Evolutionary conservation across 2,797 vertebrate genomes (phyloP).

Genomic region (Gadopsis marmoratus): DNA sequence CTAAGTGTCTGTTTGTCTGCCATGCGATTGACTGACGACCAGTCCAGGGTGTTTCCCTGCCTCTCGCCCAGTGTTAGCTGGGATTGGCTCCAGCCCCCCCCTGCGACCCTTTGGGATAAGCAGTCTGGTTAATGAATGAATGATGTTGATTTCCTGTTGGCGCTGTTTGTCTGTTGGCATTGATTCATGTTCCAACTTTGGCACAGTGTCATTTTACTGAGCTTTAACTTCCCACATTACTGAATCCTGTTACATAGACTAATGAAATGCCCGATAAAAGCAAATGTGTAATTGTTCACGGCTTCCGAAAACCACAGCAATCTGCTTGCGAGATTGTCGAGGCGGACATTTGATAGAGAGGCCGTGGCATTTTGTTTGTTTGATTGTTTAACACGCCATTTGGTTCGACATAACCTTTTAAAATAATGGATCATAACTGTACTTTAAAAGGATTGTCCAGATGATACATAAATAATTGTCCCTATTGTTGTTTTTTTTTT

Average conservation of each 20-base stretch:
- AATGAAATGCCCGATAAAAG: conserved; percentile 2
- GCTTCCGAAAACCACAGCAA: not conserved
- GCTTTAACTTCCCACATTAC: not conserved
- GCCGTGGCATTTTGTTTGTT: too few relatives aligned
- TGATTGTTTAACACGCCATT: too few relatives aligned
- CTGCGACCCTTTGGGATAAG: too few relatives aligned
- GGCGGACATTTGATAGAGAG: too few relatives aligned
- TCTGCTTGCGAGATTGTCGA: not conserved
- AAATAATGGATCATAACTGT: not conserved
- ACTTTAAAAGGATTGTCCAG: not conserved
- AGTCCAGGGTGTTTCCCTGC: too few relatives aligned
- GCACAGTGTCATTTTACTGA: not conserved
- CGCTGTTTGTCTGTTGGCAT: not conserved
- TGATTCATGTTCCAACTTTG: conserved; percentile 11
- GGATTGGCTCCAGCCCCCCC: too few relatives aligned
- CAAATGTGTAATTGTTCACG: not conserved
- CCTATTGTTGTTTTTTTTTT: too few relatives aligned
- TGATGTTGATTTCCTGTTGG: conserved; percentile 1
- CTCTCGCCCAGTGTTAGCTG: too few relatives aligned
- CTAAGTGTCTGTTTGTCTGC: too few relatives aligned
- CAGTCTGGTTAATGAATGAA: too few relatives aligned
- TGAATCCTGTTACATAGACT: not conserved
- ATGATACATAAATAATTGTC: not conserved
- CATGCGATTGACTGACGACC: too few relatives aligned
- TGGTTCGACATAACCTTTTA: too few relatives aligned